These are phyloP conservation scores for Muscicapa striata DNA, from an alignment of 2,797 vertebrate genomes.

Conservation along the genomic window DNA sequence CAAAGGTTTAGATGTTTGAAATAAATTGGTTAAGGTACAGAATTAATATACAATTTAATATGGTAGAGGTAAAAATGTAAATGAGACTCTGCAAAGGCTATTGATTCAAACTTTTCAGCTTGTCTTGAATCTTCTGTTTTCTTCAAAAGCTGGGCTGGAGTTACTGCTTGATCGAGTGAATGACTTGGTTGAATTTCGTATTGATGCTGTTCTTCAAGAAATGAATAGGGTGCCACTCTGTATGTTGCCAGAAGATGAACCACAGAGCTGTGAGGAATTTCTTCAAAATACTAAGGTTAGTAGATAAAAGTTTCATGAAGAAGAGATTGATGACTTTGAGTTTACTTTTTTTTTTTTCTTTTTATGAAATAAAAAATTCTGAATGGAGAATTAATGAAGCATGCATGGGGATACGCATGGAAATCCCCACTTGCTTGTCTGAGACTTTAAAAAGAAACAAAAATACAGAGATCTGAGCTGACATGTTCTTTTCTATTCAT, in stretches of 20 bases:
- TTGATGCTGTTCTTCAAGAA: slow-evolving; percentile 88
- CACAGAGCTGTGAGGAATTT: slow-evolving; percentile 88
- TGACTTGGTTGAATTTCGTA: slow-evolving; percentile 89
- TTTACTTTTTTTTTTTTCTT: not conserved
- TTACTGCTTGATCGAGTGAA: slow-evolving; percentile 86
- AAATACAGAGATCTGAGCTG: not conserved
- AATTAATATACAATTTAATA: not conserved
- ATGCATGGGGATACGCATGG: not conserved
- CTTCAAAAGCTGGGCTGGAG: slow-evolving; percentile 83
- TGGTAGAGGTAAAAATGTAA: not conserved
- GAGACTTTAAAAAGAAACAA: not conserved
- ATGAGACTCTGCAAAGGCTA: not conserved
- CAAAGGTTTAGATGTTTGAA: not conserved
- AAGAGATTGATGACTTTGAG: not conserved
- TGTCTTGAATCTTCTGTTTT: slow-evolving; percentile 5
- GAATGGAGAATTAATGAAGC: not conserved
- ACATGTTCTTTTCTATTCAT: not conserved
- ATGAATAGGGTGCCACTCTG: slow-evolving; percentile 85
- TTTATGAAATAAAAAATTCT: not conserved
- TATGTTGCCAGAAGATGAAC: slow-evolving; percentile 85
- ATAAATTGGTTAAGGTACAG: not conserved
- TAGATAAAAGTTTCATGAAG: not conserved
- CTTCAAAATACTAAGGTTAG: slow-evolving; percentile 88
- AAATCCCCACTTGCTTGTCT: not conserved
- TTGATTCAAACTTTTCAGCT: not conserved